Base-by-base conservation (phyloP, 2,797 vertebrate species). In the Enteromius paludinosus region DNA sequence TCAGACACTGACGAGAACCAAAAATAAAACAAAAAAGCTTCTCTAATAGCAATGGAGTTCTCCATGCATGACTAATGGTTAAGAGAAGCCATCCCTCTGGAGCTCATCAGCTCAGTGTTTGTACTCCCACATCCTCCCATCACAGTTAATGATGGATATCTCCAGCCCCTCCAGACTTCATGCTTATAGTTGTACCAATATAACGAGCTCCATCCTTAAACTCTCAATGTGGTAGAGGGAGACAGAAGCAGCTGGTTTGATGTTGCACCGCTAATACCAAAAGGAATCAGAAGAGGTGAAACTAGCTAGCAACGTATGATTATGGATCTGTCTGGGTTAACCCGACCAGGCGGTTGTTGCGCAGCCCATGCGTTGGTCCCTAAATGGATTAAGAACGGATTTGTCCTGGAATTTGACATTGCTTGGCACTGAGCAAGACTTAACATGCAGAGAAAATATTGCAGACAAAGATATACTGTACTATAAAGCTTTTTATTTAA, bases 31-130 rank as follows among this genome's bases (percentile, higher is more conserved):
- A 41, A 83, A 74, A 74, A 83, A 47, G 14, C 23, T 65, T 43
- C 65, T 74, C 66, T 64, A 74, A 79, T 84, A 75, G 74, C 83
- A 83, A 76, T 74, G 43, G 41, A 66, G 59, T 52, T 61, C 54
- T 83, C 78, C 83, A 80, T 87, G 84, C 83, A 84, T 82, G 80
- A 83, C 84, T 86, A 80, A 86, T 83, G 78, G 80, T 78, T 83
- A 84, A 87, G 86, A 75, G 74, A 83, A 82, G 30, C 71, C 78
- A 71, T 84, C 77, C 74, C 62, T 84, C 65, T 65, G 64, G 69
- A 82, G 74, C 75, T 79, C 66, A 68, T 66, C 62, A 71, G 66
- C 80, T 81, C 68, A 77, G 35, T 59, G 69, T 82, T 77, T 76
- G 68, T 68, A 75, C 43, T 61, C 78, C 70, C 70, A 66, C 38